Percentiles rank a stretch among this genome's conserved stretches.
Evolutionary conservation across 2,113 vertebrate genomes (phyloP).

Genomic region (Psilopogon haemacephalus): DNA sequence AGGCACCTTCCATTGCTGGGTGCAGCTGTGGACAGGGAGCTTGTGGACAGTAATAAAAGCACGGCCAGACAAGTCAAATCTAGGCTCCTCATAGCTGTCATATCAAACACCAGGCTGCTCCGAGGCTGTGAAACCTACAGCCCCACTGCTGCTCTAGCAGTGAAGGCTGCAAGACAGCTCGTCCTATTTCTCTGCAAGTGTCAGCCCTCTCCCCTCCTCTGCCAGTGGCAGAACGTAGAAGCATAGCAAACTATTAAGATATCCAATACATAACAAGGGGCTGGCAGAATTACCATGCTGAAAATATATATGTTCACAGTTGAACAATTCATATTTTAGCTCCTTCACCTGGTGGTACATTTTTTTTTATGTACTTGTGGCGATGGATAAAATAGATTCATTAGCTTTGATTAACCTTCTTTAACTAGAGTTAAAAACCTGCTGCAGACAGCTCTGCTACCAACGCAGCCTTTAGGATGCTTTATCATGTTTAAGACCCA

Average conservation of each 20-base stretch:
- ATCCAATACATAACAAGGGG: neutral
- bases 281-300: slow-evolving; percentile 48
- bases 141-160: neutral
- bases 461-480: slow-evolving; percentile 72
- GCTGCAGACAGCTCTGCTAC: slow-evolving; percentile 71
- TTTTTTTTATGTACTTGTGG: slow-evolving; percentile 69
- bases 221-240: neutral
- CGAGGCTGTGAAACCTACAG: slow-evolving; percentile 37
- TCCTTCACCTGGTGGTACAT: slow-evolving; percentile 57
- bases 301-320: slow-evolving; percentile 52
- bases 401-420: slow-evolving; percentile 85
- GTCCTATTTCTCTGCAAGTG: neutral
- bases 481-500: slow-evolving; percentile 86
- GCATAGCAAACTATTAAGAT: slow-evolving; percentile 13
- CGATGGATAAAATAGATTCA: slow-evolving; percentile 79
- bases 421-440: slow-evolving; percentile 81
- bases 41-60: neutral
- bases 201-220: neutral
- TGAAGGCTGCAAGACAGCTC: neutral
- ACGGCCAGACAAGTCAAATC: slow-evolving; percentile 24
- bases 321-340: slow-evolving; percentile 64
- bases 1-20: slow-evolving; percentile 20
- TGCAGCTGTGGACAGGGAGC: neutral
- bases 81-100: slow-evolving; percentile 16
- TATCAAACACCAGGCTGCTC: slow-evolving; percentile 31